Evolutionary conservation across 2,113 vertebrate genomes (phyloP), one percentile per base, ranked within the genome.

Genomic region (Pongo pygmaeus): DNA sequence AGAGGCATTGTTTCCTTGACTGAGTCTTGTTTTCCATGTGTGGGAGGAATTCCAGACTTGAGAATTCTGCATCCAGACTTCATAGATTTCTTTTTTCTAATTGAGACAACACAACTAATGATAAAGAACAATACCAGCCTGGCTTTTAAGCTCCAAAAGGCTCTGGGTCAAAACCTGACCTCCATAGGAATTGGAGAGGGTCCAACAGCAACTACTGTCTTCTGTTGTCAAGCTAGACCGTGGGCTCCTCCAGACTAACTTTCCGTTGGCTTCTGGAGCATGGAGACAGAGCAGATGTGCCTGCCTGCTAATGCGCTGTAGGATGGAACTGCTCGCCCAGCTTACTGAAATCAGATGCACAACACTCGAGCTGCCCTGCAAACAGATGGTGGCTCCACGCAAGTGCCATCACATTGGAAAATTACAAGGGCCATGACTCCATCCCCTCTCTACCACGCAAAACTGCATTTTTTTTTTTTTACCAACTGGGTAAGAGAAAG

Each of bases 21-120:
- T 16, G 84, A 92, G 87, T 75, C 84, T 74, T n/a, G 9, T 78
- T 96, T 94, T 96, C 85, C 77, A 91, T 86, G 57, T 95, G 90
- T 77, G 94, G 97, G 97, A 96, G 94, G 91, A 97, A 97, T 94
- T 89, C 97, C 97, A 97, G 96, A 94, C 95, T 96, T 83, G 93
- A 97, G 72, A 97, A 97, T 96, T 96, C 86, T 79, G 93, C 9
- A 84, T 87, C 94, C 96, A 98, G 94, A 97, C 97, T 95, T 83
- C 88, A 70, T 74, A 91, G 90, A 81, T 94, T 78, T 70, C 52
- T 97, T 61, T 50, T 43, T 52, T 32, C 77, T 95, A 64, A 93
- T 95, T 7, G 91, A 97, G 78, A 96, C 92, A 94, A 97, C 88
- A 95, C 48, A 20, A 84, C 67, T 75, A 75, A 97, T 80, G 92